phyloP scores from a whole-genome alignment of 1,140 invertebrate genomes.

The Phocides pigmalion region DNA sequence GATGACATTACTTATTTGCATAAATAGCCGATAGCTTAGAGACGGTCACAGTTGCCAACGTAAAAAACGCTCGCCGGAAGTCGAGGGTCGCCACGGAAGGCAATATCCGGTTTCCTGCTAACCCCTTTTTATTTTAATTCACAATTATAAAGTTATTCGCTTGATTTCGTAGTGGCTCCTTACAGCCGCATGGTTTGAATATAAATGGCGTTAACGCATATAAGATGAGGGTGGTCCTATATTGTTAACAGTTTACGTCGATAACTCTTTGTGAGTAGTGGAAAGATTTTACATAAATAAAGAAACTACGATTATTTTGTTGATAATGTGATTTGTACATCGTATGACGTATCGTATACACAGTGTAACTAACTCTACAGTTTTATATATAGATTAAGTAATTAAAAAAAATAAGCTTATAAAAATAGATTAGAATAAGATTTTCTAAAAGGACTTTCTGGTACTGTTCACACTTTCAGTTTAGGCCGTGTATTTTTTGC shows the following conservation, averaged over 20 bases:
- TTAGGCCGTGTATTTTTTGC: too few species aligned
- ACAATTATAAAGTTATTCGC: conserved; percentile 78
- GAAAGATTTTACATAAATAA: conserved; percentile 8
- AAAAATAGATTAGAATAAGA: too few species aligned
- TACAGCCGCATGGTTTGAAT: conserved; percentile 47
- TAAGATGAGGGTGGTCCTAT: conserved; percentile 53
- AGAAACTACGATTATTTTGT: neutral
- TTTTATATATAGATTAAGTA: too few species aligned
- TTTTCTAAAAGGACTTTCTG: too few species aligned
- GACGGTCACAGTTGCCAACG: conserved; percentile 40
- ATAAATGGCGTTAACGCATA: conserved; percentile 49
- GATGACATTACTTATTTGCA: neutral
- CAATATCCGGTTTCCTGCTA: conserved; percentile 74
- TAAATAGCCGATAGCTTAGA: conserved; percentile 18
- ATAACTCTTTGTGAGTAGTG: conserved; percentile 20
- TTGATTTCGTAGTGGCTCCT: conserved; percentile 62
- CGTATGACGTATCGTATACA: too few species aligned
- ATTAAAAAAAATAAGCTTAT: too few species aligned
- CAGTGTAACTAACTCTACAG: too few species aligned
- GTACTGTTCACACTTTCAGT: too few species aligned
- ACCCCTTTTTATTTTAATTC: conserved; percentile 76
- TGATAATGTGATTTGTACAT: too few species aligned
- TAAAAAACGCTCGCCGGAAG: conserved; percentile 55
- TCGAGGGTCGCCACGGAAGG: conserved; percentile 71
- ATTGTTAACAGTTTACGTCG: conserved; percentile 4